A percentile compares a stretch with the other conserved stretches of the same genome.
phyloP scores from a whole-genome alignment of 2,797 vertebrate species.

The Coluber constrictor region DNA sequence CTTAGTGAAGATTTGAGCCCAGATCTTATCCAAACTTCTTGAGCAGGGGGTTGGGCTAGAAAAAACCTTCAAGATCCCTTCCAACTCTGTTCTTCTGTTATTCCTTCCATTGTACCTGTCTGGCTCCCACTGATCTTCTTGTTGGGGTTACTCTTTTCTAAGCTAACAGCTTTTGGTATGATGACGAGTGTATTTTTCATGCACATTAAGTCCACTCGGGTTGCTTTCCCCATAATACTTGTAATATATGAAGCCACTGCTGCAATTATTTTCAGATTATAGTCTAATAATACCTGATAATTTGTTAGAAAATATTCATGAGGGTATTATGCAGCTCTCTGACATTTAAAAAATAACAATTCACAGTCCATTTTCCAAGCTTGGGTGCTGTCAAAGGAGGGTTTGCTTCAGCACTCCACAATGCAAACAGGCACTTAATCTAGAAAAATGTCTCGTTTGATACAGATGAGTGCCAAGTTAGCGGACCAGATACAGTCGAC shows the following conservation, averaged over 20 bases:
- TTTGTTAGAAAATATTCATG: slow-evolving; percentile 51
- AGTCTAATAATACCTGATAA: slow-evolving; percentile 70
- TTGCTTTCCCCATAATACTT: slow-evolving; percentile 55
- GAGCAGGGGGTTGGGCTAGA: background rate
- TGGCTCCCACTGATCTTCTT: background rate
- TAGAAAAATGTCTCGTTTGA: slow-evolving; percentile 19
- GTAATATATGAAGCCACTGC: slow-evolving; percentile 58
- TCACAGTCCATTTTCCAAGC: slow-evolving; percentile 45
- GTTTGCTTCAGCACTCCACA: slow-evolving; percentile 37
- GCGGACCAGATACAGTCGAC: slow-evolving; percentile 42
- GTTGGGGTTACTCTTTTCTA: background rate
- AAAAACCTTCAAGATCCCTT: background rate
- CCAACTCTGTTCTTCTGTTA: background rate
- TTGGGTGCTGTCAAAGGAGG: slow-evolving; percentile 47
- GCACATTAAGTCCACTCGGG: slow-evolving; percentile 41
- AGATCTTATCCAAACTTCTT: background rate
- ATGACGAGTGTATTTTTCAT: slow-evolving; percentile 36
- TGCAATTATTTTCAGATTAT: slow-evolving; percentile 70
- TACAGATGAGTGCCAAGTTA: slow-evolving; percentile 52
- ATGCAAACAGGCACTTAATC: slow-evolving; percentile 1
- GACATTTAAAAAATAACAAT: slow-evolving; percentile 47
- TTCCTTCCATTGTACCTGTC: background rate
- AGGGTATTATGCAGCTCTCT: slow-evolving; percentile 30
- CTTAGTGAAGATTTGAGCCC: background rate
- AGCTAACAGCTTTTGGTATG: slow-evolving; percentile 23